Evolutionary conservation across 2,888 invertebrate genomes (phyloP), one percentile per base, ranked within the genome.

Genomic region (Autographa gamma): DNA sequence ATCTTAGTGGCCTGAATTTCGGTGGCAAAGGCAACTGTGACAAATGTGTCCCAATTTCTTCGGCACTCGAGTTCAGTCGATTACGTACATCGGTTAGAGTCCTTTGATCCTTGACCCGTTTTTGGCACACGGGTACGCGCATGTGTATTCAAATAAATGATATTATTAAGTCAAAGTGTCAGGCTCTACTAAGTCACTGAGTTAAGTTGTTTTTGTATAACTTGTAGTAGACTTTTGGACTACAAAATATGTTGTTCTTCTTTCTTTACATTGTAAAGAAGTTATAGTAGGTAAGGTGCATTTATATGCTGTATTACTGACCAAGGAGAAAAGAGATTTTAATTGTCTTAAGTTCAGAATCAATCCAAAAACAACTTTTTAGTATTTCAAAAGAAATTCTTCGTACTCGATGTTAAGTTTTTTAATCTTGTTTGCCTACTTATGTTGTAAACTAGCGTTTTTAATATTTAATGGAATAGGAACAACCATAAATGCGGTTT

Each of bases 71-170:
- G 61, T 76, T 74, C 41, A 41, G 65, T 63, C 60, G 61, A 74
- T 79, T 73, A 64, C 38, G 62, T 67, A 71, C 52, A 79, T 63
- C 69, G 64, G 52, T 32, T 68, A 75, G 54, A 25, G 70, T 72
- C 56, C 63, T 75, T 77, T 82, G 80, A 83, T 82, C 80, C 80
- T 83, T 86, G 85, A 81, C 84, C 85, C 62, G 69, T 68, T 82
- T 83, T 73, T 66, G 62, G 64, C 58, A 52, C 72, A 79, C 70
- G 66, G 71, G 75, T 65, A 66, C 67, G 63, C 61, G 54, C 59
- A 76, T 66, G 69, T 71, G 71, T 64, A 60, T 62, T 56, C 48
- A 66, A 67, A 71, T 68, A 73, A 75, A 77, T 71, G 60, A 69
- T 72, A 75, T 66, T 54, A 16, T 32, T 8, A 59, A 59, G 32